Evolutionary conservation across 2,113 vertebrate species (phyloP).

Genomic region (Chlamydotis undulata): DNA sequence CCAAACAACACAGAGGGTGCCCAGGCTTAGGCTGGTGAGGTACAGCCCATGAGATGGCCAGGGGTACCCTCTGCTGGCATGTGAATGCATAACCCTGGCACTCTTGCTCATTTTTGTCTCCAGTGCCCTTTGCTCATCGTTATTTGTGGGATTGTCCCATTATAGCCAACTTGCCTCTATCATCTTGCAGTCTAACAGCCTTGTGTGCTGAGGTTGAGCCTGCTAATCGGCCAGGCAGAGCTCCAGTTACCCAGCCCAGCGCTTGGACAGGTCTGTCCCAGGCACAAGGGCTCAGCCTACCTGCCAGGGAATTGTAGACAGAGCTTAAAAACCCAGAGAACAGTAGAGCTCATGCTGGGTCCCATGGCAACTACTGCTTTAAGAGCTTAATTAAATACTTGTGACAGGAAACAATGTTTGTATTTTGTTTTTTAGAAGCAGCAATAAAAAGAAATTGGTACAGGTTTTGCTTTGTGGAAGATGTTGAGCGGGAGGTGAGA

Average conservation of each 20-base stretch:
- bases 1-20: not conserved
- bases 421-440: not conserved
- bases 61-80: conserved; percentile 62
- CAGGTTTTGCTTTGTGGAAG: not conserved
- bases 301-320: not conserved
- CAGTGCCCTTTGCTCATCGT: not conserved
- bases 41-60: not conserved
- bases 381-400: not conserved
- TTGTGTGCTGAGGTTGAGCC: not conserved
- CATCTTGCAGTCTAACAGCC: not conserved
- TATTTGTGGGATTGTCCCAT: not conserved
- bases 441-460: not conserved
- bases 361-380: not conserved
- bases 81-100: conserved; percentile 21
- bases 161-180: not conserved
- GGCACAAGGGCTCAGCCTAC: not conserved
- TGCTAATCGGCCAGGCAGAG: not conserved
- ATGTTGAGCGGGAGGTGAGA: not conserved
- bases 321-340: not conserved
- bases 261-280: not conserved
- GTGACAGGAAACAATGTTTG: not conserved
- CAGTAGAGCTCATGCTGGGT: not conserved
- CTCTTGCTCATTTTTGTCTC: not conserved
- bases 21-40: not conserved
- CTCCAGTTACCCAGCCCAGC: not conserved